Base-by-base conservation (phyloP, 2,888 invertebrate genomes). In the Eupithecia subumbrata region DNA sequence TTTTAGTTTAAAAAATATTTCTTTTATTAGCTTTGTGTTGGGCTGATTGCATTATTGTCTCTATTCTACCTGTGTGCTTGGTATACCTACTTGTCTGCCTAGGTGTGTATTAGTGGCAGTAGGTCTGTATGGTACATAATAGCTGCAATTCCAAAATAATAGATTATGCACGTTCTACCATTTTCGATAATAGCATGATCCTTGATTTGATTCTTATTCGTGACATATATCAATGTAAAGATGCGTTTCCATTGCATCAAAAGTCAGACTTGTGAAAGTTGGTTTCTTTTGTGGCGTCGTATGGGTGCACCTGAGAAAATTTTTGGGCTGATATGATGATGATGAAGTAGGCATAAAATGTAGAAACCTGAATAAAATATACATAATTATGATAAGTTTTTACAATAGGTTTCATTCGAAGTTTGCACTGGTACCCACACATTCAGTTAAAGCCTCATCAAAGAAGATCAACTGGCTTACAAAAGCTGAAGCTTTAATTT, bases 161-260 rank as follows among this genome's bases (percentile, higher is more conserved):
- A 71, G 68, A 78, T 71, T 71, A 71, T 68, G 56, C 77, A 75
- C 71, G 75, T 72, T 72, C 45, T 78, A 67, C n/a, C 75, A 79
- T 80, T 80, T 80, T 81, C 80, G 78, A 78, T 81, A 74, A 75
- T n/a, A 78, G 73, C 79, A 73, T 72, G 76, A 40, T 67, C 66
- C 66, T 67, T 40, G 71, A 67, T 74, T 74, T 69, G 66, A 75
- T 72, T 77, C 66, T 67, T 69, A 60, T 64, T 74, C 70, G 70
- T 72, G 72, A 69, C 76, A 76, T 71, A 66, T 67, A 25, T 60
- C 12, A 5, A 60, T 12, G 5, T 60, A 60, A 60, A 60, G 60
- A 60, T 25, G 25, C 14, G 60, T 22, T 25, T 34, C 4, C 64
- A 34, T 64, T 64, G 64, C 4, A 60, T 25, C 25, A 25, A 60